Percentiles rank a stretch among this genome's conserved stretches.
These are phyloP conservation scores for Asarcornis scutulata DNA, from an alignment of 2,113 vertebrate species.

Conservation along the genomic window DNA sequence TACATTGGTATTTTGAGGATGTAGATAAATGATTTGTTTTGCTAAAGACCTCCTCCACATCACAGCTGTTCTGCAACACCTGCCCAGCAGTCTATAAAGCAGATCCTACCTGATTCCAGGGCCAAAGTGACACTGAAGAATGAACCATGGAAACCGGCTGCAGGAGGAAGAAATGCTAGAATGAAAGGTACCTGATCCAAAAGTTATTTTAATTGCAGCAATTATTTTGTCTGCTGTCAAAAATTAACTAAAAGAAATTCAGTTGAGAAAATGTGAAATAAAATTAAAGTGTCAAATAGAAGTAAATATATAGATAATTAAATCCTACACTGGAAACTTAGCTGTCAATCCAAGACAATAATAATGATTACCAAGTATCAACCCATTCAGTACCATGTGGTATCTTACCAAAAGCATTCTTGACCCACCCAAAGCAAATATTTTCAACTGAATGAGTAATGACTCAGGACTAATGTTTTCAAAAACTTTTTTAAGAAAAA, in stretches of 20 bases:
- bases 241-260: neutral
- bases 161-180: neutral
- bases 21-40: neutral
- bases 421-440: neutral
- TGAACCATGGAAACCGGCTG: neutral
- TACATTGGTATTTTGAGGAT: neutral
- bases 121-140: rapidly evolving
- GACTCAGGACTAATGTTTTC: neutral
- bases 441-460: neutral
- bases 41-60: neutral
- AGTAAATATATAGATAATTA: neutral
- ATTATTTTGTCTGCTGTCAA: neutral
- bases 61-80: neutral
- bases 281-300: neutral
- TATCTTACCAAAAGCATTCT: neutral
- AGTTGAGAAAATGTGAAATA: neutral
- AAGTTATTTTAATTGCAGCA: neutral
- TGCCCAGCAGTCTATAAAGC: neutral
- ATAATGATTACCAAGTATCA: neutral
- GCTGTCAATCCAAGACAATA: neutral
- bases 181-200: neutral
- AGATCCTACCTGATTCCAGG: neutral
- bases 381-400: neutral
- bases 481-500: neutral
- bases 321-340: neutral